Base-by-base conservation (phyloP, 2,113 vertebrate species). In the Microcebus jonahi region DNA sequence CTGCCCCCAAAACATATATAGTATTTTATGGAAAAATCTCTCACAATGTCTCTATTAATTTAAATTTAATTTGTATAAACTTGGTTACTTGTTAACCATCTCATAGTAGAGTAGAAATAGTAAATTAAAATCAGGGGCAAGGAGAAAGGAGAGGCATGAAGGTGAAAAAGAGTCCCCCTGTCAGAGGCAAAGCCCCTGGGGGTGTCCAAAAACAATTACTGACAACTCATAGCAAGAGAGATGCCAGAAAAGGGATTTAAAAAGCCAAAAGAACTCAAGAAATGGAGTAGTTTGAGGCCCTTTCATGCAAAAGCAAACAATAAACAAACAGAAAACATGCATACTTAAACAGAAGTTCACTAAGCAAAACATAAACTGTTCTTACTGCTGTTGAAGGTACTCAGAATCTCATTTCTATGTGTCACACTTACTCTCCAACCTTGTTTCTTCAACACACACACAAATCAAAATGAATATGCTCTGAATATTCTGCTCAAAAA, bases 51-150 rank as follows among this genome's bases (percentile, higher is more conserved):
- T 76, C 5, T 86, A 77, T 63, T 88, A 83, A 94, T 17, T 70
- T 55, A 59, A 90, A 77, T 25, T 65, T 87, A 77, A 91, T 81
- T 88, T 94, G 73, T 82, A 94, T 29, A 36, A 63, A 85, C 5
- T 50, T 75, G 23, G 27, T 75, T 83, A 36, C 17, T 83, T 34
- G 2, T 73, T 81, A 92, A 88, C 10, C 12, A n/a, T n/a, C 17
- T 73, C 39, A 75, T 3, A 71, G 48, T 7, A 71, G 25, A 90
- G 17, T 25, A 89, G 50, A 96, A 93, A 88, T 3, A 92, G 36
- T 23, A 73, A 81, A 71, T 65, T 76, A 61, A 86, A 90, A 70
- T 53, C 27, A 29, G 42, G 67, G 17, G 23, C 34, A 8, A 87
- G 36, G 2, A 36, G 1, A 67, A 29, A 90, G n/a, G 34, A 70